Evolutionary conservation across 2,888 invertebrate genomes (phyloP).

Genomic region (Cantharis rufa): DNA sequence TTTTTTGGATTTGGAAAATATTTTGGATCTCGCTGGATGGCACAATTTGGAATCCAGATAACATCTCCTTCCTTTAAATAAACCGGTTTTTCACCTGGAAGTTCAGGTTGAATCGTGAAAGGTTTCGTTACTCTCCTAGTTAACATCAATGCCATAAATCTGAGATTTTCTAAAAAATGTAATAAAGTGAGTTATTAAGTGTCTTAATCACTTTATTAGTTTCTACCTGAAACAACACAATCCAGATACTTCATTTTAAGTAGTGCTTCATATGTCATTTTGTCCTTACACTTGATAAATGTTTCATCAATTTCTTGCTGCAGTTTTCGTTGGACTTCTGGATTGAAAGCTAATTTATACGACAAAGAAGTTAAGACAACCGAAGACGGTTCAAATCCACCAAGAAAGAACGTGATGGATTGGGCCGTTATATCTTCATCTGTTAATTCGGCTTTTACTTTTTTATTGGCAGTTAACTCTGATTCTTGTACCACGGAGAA

Average conservation of each 20-base stretch:
- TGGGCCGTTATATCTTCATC: conserved; percentile 62
- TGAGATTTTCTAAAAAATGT: background rate
- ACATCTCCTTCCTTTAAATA: conserved; percentile 26
- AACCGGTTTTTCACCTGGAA: conserved; percentile 29
- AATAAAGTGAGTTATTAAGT: background rate
- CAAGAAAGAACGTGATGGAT: conserved; percentile 59
- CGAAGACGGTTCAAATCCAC: conserved; percentile 59
- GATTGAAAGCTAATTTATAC: conserved; percentile 63
- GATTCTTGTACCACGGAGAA: background rate
- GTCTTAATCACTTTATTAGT: background rate
- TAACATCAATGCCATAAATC: conserved; percentile 38
- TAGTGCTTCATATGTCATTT: conserved; percentile 55
- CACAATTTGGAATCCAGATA: conserved; percentile 38
- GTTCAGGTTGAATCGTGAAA: conserved; percentile 34
- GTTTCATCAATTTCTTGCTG: conserved; percentile 59
- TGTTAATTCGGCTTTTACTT: conserved; percentile 29
- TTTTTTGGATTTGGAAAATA: conserved; percentile 43
- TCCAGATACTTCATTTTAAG: conserved; percentile 59
- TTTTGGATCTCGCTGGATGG: conserved; percentile 42
- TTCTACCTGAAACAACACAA: conserved; percentile 59
- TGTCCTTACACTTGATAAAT: conserved; percentile 38
- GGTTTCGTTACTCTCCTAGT: conserved; percentile 37
- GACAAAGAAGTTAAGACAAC: conserved; percentile 58
- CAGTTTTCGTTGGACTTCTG: conserved; percentile 62
- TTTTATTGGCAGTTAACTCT: background rate